Percentiles rank a stretch among this genome's conserved stretches.
Evolutionary conservation across 2,797 vertebrate species (phyloP).

Genomic region (Schizopygopsis pylzovi): DNA sequence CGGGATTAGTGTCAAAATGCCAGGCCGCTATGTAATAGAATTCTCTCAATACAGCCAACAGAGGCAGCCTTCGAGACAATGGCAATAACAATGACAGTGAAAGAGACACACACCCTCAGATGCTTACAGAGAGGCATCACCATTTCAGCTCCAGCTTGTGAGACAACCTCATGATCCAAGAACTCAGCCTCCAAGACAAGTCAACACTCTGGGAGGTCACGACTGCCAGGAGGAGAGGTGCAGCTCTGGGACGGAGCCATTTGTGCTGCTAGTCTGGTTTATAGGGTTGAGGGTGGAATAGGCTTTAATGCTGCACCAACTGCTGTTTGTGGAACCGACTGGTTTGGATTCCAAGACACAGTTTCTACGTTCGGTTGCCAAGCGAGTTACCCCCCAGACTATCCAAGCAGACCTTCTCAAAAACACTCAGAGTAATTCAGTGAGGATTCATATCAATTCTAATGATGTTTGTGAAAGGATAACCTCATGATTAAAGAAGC

Average conservation of each 20-base stretch:
- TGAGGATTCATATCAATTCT: neutral
- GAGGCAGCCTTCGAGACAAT: conserved; percentile 37
- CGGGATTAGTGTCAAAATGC: conserved; percentile 52
- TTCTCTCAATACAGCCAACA: conserved; percentile 43
- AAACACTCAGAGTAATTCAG: too few relatives aligned
- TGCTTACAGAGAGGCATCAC: conserved; percentile 23
- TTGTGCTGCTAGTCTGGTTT: neutral
- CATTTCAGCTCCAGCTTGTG: conserved; percentile 22
- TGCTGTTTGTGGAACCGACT: conserved; percentile 23
- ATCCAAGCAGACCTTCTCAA: neutral
- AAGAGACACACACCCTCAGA: conserved; percentile 36
- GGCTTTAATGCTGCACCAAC: conserved; percentile 29
- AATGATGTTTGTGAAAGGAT: neutral
- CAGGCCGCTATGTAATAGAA: conserved; percentile 46
- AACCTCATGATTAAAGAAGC: neutral
- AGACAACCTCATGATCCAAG: conserved; percentile 19
- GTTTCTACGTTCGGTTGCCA: conserved; percentile 5
- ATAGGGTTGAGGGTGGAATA: neutral
- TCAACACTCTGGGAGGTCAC: conserved; percentile 3
- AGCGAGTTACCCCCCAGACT: neutral
- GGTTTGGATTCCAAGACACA: conserved; percentile 7
- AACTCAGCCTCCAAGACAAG: conserved; percentile 15
- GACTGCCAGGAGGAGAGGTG: neutral
- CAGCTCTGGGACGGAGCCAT: conserved; percentile 6
- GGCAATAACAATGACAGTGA: conserved; percentile 43